phyloP scores from a whole-genome alignment of 2,113 vertebrate species.

The Procapra przewalskii region DNA sequence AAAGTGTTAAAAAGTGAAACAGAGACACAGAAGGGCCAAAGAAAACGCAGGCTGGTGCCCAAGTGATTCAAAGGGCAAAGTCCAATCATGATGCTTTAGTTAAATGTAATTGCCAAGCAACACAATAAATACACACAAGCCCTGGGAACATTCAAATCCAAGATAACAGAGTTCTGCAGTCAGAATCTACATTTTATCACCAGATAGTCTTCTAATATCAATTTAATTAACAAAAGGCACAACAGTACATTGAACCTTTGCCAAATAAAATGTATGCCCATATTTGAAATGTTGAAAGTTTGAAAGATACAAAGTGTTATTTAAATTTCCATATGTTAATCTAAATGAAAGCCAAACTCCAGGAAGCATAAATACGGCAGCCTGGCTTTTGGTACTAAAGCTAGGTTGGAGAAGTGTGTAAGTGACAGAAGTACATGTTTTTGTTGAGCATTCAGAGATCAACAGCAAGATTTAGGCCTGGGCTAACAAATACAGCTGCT shows the following conservation, averaged over 20 bases:
- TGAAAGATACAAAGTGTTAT: not conserved
- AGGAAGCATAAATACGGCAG: not conserved
- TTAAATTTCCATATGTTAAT: not conserved
- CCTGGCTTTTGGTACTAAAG: not conserved
- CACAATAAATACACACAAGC: not conserved
- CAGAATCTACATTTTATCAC: not conserved
- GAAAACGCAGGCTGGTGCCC: not conserved
- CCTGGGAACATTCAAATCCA: not conserved
- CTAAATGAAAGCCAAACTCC: not conserved
- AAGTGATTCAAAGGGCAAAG: not conserved
- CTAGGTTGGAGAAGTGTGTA: not conserved
- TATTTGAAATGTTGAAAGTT: not conserved
- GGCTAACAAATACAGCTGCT: not conserved
- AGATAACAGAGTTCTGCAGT: not conserved
- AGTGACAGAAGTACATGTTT: not conserved
- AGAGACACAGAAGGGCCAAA: not conserved
- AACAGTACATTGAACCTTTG: not conserved
- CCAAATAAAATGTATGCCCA: not conserved
- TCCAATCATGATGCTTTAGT: not conserved
- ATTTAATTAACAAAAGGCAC: not conserved
- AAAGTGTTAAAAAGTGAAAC: not conserved
- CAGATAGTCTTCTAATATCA: not conserved
- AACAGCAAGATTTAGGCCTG: not conserved
- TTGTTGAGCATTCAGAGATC: not conserved
- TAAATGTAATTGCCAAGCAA: not conserved